Base-by-base conservation (phyloP, 2,797 vertebrate genomes). In the Chelon auratus region DNA sequence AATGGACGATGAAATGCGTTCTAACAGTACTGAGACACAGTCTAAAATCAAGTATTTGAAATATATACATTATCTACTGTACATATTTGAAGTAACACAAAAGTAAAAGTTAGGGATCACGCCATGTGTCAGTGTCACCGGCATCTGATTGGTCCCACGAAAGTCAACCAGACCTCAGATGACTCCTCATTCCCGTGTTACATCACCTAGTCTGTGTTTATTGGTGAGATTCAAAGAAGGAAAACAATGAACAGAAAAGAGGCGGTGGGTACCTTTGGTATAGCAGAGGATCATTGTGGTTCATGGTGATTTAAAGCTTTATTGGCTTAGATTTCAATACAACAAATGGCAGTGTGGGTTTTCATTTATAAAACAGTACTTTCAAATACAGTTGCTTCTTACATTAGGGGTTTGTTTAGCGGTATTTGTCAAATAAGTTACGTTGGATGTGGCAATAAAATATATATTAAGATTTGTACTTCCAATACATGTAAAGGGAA, bases 321-420 rank as follows among this genome's bases (percentile, higher is more conserved):
- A 93, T 93, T 93, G 88, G 88, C 91, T 93, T 93, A 70, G 60
- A 87, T 89, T 92, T 93, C 91, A 91, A 90, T 92, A 94, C 93
- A 94, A 94, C 92, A 94, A 94, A 92, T 93, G 93, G 93, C 93
- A 94, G 93, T 93, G 93, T 93, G 89, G 85, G 83, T 81, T 89
- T 91, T 92, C 85, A 87, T 82, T 91, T 93, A 94, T 89, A 93
- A 94, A 94, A 93, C 92, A 92, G 89, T 89, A 81, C 80, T 86
- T 91, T 90, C 85, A 94, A 92, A 93, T 88, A 92, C 89, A 89
- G 77, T 90, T 84, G 55, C 68, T 81, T 77, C 73, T 79, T 87
- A 82, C 71, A 80, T 84, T 76, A 71, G 75, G 77, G 30, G 30
- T 33, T 30, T 86, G n/a, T 81, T 78, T 75, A 56, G 64, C 60